phyloP scores from a whole-genome alignment of 2,888 invertebrate genomes.

The Drosophila limbata region DNA sequence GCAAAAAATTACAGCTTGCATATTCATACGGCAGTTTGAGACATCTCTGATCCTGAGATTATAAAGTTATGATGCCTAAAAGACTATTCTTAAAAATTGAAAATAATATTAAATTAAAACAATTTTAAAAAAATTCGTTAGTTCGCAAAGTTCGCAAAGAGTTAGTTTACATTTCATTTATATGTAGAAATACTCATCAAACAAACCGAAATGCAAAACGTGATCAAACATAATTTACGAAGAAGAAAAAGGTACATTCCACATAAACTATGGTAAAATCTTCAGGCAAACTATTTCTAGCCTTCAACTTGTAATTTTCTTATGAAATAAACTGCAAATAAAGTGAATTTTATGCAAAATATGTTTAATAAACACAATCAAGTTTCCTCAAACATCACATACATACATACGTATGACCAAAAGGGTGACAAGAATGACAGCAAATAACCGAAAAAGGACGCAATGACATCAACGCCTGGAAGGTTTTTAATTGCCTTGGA shows the following conservation, averaged over 20 bases:
- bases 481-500: constrained; percentile 76
- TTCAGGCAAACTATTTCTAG: constrained; percentile 44
- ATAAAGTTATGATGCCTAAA: background rate
- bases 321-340: constrained; percentile 75
- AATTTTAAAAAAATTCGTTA: background rate
- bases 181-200: constrained; percentile 20
- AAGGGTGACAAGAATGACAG: constrained; percentile 45
- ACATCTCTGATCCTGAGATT: background rate
- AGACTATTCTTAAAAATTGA: background rate
- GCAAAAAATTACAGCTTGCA: background rate
- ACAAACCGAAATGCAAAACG: constrained; percentile 65
- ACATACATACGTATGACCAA: constrained; percentile 34
- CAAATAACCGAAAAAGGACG: constrained; percentile 62
- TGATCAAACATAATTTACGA: constrained; percentile 78
- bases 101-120: background rate
- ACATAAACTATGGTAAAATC: constrained; percentile 8
- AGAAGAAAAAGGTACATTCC: constrained; percentile 52
- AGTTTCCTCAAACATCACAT: constrained; percentile 46
- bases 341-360: constrained; percentile 81
- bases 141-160: background rate
- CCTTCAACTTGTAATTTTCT: constrained; percentile 69
- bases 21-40: background rate
- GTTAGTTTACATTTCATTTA: constrained; percentile 21
- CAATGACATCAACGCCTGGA: constrained; percentile 61
- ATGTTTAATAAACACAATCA: constrained; percentile 80